A percentile compares a stretch with the other conserved stretches of the same genome.
These are phyloP conservation scores for Takifugu bimaculatus DNA, from an alignment of 2,113 vertebrate species.

Conservation along the genomic window DNA sequence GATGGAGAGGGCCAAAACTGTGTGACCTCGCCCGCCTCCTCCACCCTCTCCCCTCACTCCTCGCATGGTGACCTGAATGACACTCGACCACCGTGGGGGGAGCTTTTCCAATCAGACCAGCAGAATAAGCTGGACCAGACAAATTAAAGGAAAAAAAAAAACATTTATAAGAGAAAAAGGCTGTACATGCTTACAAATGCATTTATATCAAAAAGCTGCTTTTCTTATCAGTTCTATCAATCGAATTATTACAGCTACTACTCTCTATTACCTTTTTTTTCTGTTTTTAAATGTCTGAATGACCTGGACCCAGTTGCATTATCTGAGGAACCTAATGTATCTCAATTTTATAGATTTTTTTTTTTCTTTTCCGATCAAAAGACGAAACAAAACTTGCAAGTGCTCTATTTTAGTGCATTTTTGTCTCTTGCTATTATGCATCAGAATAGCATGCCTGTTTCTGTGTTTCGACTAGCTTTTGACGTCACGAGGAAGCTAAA, in stretches of 20 bases:
- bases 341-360: constrained; percentile 59
- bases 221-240: constrained; percentile 79
- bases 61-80: constrained; percentile 54
- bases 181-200: constrained; percentile 85
- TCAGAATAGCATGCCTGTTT: constrained; percentile 78
- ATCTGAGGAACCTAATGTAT: constrained; percentile 59
- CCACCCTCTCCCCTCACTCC: constrained; percentile 31
- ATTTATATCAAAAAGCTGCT: constrained; percentile 97
- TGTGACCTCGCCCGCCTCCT: constrained; percentile 73
- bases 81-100: constrained; percentile 72
- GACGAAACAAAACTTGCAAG: constrained; percentile 67
- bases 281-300: constrained; percentile 63
- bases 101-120: constrained; percentile 73
- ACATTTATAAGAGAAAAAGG: constrained; percentile 78
- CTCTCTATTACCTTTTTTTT: constrained; percentile 55
- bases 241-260: constrained; percentile 72
- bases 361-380: constrained; percentile 53
- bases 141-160: constrained; percentile 57
- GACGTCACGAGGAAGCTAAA: constrained; percentile 68
- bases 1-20: constrained; percentile 90
- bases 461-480: constrained; percentile 73
- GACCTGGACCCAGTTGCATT: constrained; percentile 68
- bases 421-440: constrained; percentile 74
- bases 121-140: constrained; percentile 72
- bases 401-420: constrained; percentile 74